A percentile compares a stretch with the other conserved stretches of the same genome.
These are phyloP conservation scores for Mirounga angustirostris DNA, from an alignment of 2,113 vertebrate genomes.

Conservation along the genomic window DNA sequence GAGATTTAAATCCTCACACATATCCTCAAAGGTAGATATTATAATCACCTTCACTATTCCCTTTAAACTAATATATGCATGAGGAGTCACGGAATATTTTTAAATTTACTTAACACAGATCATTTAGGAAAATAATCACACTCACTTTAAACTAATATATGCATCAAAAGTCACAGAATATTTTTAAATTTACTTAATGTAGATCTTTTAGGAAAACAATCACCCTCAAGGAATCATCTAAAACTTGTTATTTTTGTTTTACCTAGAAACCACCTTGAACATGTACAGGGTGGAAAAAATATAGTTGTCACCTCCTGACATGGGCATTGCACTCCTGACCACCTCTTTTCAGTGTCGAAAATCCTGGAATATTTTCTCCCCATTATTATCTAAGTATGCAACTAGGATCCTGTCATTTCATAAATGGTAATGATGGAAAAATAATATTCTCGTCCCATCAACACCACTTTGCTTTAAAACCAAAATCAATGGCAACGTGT, in stretches of 20 bases:
- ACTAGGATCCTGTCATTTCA: background rate
- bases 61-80: background rate
- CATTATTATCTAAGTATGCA: background rate
- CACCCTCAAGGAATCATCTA: background rate
- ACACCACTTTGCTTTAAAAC: conserved; percentile 1
- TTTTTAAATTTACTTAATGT: background rate
- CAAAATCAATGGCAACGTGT: background rate
- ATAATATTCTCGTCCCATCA: background rate
- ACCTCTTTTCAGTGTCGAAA: background rate
- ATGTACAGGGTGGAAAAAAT: background rate
- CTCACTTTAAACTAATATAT: background rate
- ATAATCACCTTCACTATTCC: background rate
- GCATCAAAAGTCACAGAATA: background rate
- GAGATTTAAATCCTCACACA: background rate
- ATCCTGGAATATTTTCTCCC: background rate
- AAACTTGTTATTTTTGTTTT: conserved; percentile 19
- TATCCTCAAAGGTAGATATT: background rate
- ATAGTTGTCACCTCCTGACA: background rate
- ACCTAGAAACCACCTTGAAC: background rate
- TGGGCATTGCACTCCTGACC: background rate
- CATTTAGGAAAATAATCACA: background rate
- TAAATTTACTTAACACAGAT: background rate
- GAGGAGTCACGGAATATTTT: background rate
- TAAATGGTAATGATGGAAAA: background rate
- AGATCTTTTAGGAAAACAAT: background rate